Base-by-base conservation (phyloP, 2,888 invertebrate species). In the Lepetodrilus schrolli region DNA sequence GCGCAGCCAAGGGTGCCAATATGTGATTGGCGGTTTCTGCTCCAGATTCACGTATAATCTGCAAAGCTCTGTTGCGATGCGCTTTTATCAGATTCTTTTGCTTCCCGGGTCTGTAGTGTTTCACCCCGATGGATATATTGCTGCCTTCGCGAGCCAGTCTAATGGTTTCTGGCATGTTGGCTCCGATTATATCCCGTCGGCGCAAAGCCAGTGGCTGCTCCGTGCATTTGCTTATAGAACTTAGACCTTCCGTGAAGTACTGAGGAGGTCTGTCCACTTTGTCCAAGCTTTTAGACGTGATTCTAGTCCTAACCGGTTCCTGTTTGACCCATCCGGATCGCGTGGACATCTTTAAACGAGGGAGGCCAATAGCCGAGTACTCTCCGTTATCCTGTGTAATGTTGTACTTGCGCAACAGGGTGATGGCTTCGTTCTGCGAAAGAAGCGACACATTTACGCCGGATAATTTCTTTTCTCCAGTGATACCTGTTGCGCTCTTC, bases 181-280 rank as follows among this genome's bases (percentile, higher is more conserved):
- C 80, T 37, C 80, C 78, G 8, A 81, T 75, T 23, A 84, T 81
- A 51, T 72, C 79, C 2, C 78, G 74, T 58, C 79, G 74, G 13
- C 80, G 79, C 13, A 83, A 49, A 1, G 80, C 72, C 69, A 83
- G 80, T 1, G 80, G 75, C 0, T 82, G 82, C 8, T 78, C 78
- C 2, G 74, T 78, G 7, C 70, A 66, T 51, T 75, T 77, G 50
- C 84, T 84, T n/a, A 77, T 80, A 13, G 81, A 80, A 66, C 84
- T 83, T 10, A 83, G 80, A 1, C 84, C 83, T 65, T 83, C 84
- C 0, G 82, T 84, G 70, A 83, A 84, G 4, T 83, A 77, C 13
- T 76, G 79, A 30, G 74, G 71, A n/a, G 74, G 71, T 13, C 70
- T 68, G 50, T 77, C 70, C 47, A 70, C 49, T 26, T 47, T 65